phyloP scores from a whole-genome alignment of 2,888 invertebrate genomes.

The Pheosia tremula region DNA sequence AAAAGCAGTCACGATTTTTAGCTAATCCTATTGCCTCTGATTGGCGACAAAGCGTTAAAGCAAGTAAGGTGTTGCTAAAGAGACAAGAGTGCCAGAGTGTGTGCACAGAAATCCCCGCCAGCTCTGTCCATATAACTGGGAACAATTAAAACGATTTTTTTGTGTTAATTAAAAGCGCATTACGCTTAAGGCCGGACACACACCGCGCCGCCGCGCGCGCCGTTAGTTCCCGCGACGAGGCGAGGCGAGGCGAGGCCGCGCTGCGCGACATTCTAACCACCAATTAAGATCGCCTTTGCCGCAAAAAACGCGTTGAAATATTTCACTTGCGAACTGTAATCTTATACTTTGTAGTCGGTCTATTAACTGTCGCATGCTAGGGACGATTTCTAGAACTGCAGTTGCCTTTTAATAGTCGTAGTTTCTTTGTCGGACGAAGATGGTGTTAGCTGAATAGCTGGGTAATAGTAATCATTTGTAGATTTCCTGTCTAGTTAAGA shows the following conservation, averaged over 20 bases:
- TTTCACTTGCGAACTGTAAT: slow-evolving; percentile 32
- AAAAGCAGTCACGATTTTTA: too few relatives aligned
- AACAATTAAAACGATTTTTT: slow-evolving; percentile 47
- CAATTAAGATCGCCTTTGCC: slow-evolving; percentile 33
- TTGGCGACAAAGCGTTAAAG: too few relatives aligned
- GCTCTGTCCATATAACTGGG: slow-evolving; percentile 31
- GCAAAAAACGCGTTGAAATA: slow-evolving; percentile 37
- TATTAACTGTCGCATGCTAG: slow-evolving; percentile 37
- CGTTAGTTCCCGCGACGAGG: slow-evolving; percentile 40
- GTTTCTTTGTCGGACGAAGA: slow-evolving; percentile 1
- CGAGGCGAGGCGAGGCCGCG: slow-evolving; percentile 12
- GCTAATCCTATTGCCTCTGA: too few relatives aligned
- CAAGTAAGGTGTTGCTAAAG: too few relatives aligned
- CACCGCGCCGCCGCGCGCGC: slow-evolving; percentile 36
- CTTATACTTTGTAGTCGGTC: slow-evolving; percentile 33
- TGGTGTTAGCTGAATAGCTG: slow-evolving; percentile 30
- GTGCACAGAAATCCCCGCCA: slow-evolving; percentile 9
- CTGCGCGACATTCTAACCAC: slow-evolving; percentile 31
- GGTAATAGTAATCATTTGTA: slow-evolving; percentile 19
- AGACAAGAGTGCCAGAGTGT: not conserved
- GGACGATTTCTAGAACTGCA: slow-evolving; percentile 34
- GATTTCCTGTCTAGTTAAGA: not conserved
- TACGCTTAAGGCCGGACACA: slow-evolving; percentile 49
- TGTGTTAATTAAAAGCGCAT: slow-evolving; percentile 53
- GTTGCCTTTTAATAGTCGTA: slow-evolving; percentile 19